These are phyloP conservation scores for Podilymbus podiceps DNA, from an alignment of 2,113 vertebrate genomes.

Conservation along the genomic window DNA sequence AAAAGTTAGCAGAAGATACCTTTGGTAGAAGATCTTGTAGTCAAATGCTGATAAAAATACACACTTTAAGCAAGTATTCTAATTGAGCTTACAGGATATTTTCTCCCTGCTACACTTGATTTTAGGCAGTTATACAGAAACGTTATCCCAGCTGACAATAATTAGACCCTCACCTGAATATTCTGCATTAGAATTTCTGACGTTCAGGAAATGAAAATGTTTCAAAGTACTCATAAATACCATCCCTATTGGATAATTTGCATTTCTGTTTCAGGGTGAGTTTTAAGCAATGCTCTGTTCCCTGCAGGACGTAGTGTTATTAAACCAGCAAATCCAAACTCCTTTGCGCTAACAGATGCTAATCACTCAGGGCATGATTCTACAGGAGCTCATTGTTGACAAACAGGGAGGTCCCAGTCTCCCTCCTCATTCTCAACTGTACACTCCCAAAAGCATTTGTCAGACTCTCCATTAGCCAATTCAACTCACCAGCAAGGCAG, in stretches of 20 bases:
- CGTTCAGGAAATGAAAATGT: neutral
- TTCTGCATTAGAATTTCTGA: neutral
- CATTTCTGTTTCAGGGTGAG: neutral
- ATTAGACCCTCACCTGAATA: neutral
- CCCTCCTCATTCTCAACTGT: neutral
- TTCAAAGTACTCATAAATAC: neutral
- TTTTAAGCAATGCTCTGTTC: neutral
- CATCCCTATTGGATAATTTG: neutral
- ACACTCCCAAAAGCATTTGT: constrained; percentile 37
- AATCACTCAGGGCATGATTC: neutral
- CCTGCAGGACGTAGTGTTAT: neutral
- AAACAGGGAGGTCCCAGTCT: constrained; percentile 36
- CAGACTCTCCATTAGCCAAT: constrained; percentile 10
- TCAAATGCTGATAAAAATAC: neutral
- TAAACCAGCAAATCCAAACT: neutral
- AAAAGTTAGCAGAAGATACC: neutral
- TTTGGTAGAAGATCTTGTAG: neutral
- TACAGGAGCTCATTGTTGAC: constrained; percentile 14
- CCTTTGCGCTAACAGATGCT: neutral
- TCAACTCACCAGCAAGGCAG: neutral
- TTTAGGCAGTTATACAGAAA: neutral
- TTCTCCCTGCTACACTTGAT: neutral
- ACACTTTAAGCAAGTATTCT: neutral
- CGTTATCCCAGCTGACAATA: neutral
- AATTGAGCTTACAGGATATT: neutral